Conservation (phyloP, 2,888 invertebrate species). For the Cristatella mucedo region DNA sequence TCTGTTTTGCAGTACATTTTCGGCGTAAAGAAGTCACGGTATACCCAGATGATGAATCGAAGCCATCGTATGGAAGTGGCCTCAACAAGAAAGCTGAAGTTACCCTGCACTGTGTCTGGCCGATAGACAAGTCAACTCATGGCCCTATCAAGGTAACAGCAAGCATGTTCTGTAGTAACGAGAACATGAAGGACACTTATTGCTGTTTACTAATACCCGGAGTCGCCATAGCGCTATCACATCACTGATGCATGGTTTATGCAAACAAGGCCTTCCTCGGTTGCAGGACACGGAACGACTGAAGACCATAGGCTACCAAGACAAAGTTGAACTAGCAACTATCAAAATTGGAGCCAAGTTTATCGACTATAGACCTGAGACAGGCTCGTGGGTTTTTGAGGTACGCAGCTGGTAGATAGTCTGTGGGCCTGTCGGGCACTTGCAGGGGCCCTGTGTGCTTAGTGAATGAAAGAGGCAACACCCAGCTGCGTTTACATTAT, state of each 20-base stretch:
- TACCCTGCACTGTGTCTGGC: constrained; percentile 86
- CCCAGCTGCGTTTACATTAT: too few species aligned
- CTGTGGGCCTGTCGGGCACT: too few species aligned
- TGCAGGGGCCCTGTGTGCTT: too few species aligned
- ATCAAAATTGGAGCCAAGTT: constrained; percentile 75
- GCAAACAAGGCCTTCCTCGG: not conserved
- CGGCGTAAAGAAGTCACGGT: constrained; percentile 83
- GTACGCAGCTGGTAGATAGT: constrained; percentile 39
- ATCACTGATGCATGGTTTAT: not conserved
- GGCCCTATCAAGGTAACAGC: constrained; percentile 54
- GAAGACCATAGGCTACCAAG: constrained; percentile 64
- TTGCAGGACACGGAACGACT: constrained; percentile 50
- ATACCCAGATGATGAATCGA: constrained; percentile 74
- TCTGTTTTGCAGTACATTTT: constrained; percentile 58
- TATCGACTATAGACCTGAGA: constrained; percentile 80
- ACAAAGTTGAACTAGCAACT: constrained; percentile 64
- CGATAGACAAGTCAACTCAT: constrained; percentile 64
- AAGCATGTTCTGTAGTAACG: too few species aligned
- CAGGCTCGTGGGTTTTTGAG: constrained; percentile 92
- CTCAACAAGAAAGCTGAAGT: constrained; percentile 71
- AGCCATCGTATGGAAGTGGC: constrained; percentile 70
- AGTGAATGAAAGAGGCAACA: too few species aligned
- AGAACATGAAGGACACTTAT: too few species aligned
- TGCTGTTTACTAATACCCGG: not conserved
- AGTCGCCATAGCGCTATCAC: not conserved